These are phyloP conservation scores for Brachionus sp. DNA, from an alignment of 1,140 invertebrate species.

Conservation along the genomic window DNA sequence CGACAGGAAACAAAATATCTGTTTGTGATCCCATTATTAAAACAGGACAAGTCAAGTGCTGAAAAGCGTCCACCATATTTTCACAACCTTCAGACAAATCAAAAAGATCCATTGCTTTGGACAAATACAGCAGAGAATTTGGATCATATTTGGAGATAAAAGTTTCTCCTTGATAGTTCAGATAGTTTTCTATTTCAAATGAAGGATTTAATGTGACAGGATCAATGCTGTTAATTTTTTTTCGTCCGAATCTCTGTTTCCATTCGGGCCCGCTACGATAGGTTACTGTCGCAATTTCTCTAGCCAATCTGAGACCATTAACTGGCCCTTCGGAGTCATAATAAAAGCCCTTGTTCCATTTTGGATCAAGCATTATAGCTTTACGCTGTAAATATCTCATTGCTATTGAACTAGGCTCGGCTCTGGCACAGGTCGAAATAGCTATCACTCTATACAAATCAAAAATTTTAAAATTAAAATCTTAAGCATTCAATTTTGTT, in stretches of 20 bases:
- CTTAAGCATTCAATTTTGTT: not conserved
- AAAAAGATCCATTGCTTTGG: constrained; percentile 61
- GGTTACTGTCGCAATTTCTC: constrained; percentile 59
- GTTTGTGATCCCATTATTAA: constrained; percentile 59
- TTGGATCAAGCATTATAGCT: constrained; percentile 58
- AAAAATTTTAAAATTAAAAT: constrained; percentile 38
- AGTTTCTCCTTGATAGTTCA: constrained; percentile 58
- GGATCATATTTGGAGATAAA: constrained; percentile 59
- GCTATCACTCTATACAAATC: constrained; percentile 51
- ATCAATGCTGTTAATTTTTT: constrained; percentile 51
- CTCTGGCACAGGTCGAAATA: constrained; percentile 56
- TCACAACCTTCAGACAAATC: constrained; percentile 53
- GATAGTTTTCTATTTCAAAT: constrained; percentile 59
- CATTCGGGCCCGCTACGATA: constrained; percentile 60
- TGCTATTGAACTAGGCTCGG: constrained; percentile 58
- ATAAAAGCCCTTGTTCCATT: constrained; percentile 60
- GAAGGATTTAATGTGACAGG: constrained; percentile 54
- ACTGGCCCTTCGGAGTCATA: constrained; percentile 54
- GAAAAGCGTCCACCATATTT: constrained; percentile 51
- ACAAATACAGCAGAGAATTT: constrained; percentile 59
- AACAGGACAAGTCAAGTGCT: constrained; percentile 52
- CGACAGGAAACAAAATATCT: constrained; percentile 58
- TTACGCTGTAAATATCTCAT: constrained; percentile 58
- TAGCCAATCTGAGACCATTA: constrained; percentile 58
- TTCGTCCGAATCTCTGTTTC: constrained; percentile 55